Base-by-base conservation (phyloP, 2,113 vertebrate genomes). In the Benitochromis conjunctus region DNA sequence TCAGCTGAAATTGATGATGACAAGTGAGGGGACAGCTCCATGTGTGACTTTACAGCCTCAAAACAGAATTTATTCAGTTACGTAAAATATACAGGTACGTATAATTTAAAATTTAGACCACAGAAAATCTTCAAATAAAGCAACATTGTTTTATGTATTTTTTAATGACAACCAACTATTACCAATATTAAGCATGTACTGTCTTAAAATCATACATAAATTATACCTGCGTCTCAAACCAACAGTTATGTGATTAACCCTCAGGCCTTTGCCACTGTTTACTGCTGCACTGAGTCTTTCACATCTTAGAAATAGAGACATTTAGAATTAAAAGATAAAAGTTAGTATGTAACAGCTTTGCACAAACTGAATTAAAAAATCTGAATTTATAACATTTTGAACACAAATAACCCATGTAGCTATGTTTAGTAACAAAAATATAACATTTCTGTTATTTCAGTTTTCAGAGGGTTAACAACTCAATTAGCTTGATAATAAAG, bases 31-130 rank as follows among this genome's bases (percentile, higher is more conserved):
- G 2, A 13, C 69, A 12, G 46, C 71, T 66, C 10, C 31, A 18
- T n/a, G 71, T 9, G 10, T 0, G 1, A 31, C 36, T 26, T 79
- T 7, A 29, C 79, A 84, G 69, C 80, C 36, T 29, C 51, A 86
- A 81, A 88, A 13, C 62, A 64, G 12, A 48, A 77, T 89, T 87
- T 55, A 90, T 90, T 91, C 24, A 14, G 12, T 54, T 71, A n/a
- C n/a, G n/a, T 26, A 3, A 26, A 26, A 3, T 88, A 12, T 71
- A 85, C 80, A 83, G 80, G 34, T 80, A 18, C 84, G 84, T 56
- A 9, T 41, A 58, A 78, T 2, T 79, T 83, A 85, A 54, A 71
- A 46, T 46, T 66, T 66, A 36, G 29, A 81, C 79, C 76, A 89
- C 87, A 83, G 51, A n/a, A 36, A 84, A 14, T 71, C 13, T 80